These are phyloP conservation scores for Molossus alvarezi DNA, from an alignment of 2,797 vertebrate genomes.

Conservation along the genomic window DNA sequence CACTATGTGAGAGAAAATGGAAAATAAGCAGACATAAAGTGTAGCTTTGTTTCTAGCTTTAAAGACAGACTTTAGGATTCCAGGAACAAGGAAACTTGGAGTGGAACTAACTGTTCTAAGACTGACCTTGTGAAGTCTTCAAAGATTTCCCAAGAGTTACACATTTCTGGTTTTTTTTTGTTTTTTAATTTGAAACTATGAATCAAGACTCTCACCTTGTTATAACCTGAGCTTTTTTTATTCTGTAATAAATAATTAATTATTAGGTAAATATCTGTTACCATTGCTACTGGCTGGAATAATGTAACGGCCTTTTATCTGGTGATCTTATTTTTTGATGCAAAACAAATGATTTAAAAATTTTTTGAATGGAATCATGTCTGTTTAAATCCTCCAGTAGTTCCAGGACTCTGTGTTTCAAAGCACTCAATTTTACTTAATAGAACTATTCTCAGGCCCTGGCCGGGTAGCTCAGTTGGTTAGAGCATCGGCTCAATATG, in stretches of 20 bases:
- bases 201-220: neutral
- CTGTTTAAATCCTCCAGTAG: neutral
- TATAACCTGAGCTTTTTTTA: neutral
- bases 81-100: neutral
- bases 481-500: neutral
- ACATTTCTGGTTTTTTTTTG: conserved; percentile 47
- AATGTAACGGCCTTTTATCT: neutral
- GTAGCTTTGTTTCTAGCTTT: neutral
- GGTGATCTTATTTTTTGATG: neutral
- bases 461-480: neutral
- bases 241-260: neutral
- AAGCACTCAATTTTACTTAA: neutral
- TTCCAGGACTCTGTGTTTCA: neutral
- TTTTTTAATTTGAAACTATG: conserved; percentile 50
- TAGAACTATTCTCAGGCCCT: neutral
- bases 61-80: neutral
- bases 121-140: neutral
- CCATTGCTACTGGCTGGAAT: neutral
- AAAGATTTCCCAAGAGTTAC: neutral
- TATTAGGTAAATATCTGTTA: neutral
- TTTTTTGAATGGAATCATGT: neutral
- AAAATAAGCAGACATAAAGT: neutral
- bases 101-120: neutral
- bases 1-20: neutral
- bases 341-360: neutral